Evolutionary conservation across 2,113 vertebrate species (phyloP), one percentile per base, ranked within the genome.

Genomic region (Ceuthmochares aereus): DNA sequence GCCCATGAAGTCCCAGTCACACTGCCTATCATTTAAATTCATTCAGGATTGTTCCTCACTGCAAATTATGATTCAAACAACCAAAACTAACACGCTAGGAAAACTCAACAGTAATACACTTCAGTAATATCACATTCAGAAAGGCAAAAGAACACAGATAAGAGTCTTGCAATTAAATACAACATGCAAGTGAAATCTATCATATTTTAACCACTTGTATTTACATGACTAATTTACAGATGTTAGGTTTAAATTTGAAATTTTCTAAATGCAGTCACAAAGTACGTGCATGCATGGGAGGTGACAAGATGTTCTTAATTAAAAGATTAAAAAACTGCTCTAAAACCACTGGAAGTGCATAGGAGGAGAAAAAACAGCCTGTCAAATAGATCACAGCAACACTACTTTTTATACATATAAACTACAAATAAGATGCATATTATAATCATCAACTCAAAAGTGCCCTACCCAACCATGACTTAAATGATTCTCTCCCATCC

Each of bases 151-250:
- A 87, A 19, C 30, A 79, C 0, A 88, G 67, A 73, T 34, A 86
- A 49, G 7, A 96, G 75, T 79, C 34, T 43, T 76, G 43, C 30
- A 59, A 87, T 73, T 83, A 95, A 85, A 91, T 29, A 34, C 19
- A 90, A 79, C 3, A 69, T 3, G 14, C 58, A 91, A 30, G 30
- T 40, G 9, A 49, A 91, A 60, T 29, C 19, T 8, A 36, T 67
- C 66, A 79, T 2, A 2, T 52, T 81, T 70, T 62, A 73, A 34
- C 40, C 80, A 84, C 62, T 66, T 73, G 54, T 56, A 49, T 27
- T 75, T 54, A 40, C 11, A 85, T 22, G 8, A 84, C 26, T 55
- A 25, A 84, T 84, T 90, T 77, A 55, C 16, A 83, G 60, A 49
- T 15, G 2, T 30, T 47, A 67, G 20, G 8, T 75, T 58, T 73